Evolutionary conservation across 2,888 invertebrate genomes (phyloP).

Genomic region (Stenolophus ochropezus): DNA sequence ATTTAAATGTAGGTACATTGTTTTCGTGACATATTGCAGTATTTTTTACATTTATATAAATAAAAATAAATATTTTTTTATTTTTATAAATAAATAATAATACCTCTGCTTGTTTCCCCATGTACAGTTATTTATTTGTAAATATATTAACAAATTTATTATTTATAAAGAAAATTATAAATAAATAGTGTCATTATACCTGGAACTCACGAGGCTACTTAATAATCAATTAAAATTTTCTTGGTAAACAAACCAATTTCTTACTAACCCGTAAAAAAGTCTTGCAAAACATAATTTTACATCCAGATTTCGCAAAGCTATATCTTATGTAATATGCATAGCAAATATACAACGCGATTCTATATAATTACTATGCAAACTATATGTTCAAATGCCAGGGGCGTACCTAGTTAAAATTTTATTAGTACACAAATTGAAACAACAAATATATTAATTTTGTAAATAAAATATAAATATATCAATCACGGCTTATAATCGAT

Average conservation of each 20-base stretch:
- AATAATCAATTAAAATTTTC: neutral
- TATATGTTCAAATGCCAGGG: neutral
- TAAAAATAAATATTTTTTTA: no score
- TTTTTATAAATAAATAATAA: no score
- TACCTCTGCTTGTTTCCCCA: no score
- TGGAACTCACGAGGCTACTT: neutral
- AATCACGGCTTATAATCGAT: no score
- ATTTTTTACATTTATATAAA: no score
- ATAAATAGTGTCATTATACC: neutral
- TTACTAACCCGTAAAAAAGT: neutral
- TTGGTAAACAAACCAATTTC: neutral
- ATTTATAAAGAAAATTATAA: neutral
- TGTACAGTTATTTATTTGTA: neutral
- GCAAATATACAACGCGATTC: neutral
- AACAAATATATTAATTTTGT: no score
- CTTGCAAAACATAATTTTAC: slow-evolving; percentile 5
- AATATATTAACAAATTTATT: neutral
- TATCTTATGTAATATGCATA: neutral
- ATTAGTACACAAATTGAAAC: neutral
- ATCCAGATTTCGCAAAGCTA: neutral
- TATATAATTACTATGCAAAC: slow-evolving; percentile 5
- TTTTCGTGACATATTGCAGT: no score
- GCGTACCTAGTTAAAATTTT: neutral
- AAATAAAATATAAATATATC: no score
- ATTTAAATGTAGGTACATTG: no score